Percentiles rank a stretch among this genome's conserved stretches.
These are phyloP conservation scores for Pterocles burchelli DNA, from an alignment of 2,113 vertebrate species.

Conservation along the genomic window DNA sequence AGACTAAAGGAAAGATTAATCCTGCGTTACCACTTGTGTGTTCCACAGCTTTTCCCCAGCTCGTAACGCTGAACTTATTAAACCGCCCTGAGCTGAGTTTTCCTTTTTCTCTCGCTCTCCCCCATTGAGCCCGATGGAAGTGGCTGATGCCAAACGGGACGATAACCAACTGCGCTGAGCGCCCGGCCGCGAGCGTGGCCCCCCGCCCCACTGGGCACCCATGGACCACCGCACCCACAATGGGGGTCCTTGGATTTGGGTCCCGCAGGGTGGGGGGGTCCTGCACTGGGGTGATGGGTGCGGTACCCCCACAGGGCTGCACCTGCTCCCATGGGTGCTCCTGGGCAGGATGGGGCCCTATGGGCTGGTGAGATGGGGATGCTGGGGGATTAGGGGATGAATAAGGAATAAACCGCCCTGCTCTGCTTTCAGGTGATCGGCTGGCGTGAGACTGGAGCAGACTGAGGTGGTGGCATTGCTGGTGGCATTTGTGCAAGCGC, in stretches of 20 bases:
- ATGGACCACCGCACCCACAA: rapidly evolving
- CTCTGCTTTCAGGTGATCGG: background rate
- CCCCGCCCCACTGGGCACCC: background rate
- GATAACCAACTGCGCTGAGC: background rate
- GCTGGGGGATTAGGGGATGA: no score
- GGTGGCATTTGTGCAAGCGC: background rate
- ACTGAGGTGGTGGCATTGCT: background rate
- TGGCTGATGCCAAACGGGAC: background rate
- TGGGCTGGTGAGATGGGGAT: rapidly evolving
- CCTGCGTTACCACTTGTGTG: conserved; percentile 63
- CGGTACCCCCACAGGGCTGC: rapidly evolving
- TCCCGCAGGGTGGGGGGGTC: background rate
- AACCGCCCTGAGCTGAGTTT: conserved; percentile 46
- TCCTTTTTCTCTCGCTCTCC: conserved; percentile 35
- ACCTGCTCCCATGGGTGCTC: background rate
- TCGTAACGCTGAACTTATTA: conserved; percentile 59
- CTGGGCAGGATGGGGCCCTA: background rate
- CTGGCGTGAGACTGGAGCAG: rapidly evolving
- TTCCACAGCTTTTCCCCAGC: conserved; percentile 59
- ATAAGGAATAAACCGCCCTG: rapidly evolving
- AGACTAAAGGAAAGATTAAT: conserved; percentile 67
- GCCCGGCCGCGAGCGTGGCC: rapidly evolving
- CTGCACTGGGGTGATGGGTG: background rate
- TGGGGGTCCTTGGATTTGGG: background rate
- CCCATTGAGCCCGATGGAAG: conserved; percentile 34